A percentile compares a stretch with the other conserved stretches of the same genome.
These are phyloP conservation scores for Antechinus stuartii DNA, from an alignment of 2,113 vertebrate species.

Conservation along the genomic window DNA sequence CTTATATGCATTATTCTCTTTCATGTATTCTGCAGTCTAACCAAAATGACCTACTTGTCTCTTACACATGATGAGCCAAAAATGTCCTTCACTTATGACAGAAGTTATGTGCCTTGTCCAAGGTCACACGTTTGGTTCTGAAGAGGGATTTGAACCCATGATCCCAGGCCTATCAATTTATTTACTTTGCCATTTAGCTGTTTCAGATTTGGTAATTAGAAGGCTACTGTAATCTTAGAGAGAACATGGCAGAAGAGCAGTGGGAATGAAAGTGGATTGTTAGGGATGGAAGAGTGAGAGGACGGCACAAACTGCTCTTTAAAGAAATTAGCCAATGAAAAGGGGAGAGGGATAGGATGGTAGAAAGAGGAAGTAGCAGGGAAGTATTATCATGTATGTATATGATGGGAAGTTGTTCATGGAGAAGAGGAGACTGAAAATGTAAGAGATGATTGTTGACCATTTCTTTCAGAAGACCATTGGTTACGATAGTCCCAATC, in stretches of 20 bases:
- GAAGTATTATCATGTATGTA: background rate
- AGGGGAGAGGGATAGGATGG: background rate
- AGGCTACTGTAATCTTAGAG: background rate
- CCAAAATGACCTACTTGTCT: background rate
- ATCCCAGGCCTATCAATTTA: background rate
- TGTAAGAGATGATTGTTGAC: background rate
- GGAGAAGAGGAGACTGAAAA: background rate
- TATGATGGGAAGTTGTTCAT: background rate
- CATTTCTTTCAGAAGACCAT: background rate
- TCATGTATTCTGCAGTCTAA: background rate
- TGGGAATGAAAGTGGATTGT: background rate
- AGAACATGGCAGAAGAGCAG: background rate
- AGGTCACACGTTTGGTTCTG: background rate
- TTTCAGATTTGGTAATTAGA: background rate
- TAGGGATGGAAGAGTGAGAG: background rate
- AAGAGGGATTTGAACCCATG: background rate
- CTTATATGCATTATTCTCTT: background rate
- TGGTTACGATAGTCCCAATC: background rate
- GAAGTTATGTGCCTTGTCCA: background rate
- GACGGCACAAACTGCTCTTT: background rate
- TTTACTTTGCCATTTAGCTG: background rate
- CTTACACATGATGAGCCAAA: background rate
- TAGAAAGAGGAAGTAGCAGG: background rate
- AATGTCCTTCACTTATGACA: background rate
- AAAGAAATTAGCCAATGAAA: background rate